phyloP scores from a whole-genome alignment of 2,888 invertebrate species.

The Oithona nana region DNA sequence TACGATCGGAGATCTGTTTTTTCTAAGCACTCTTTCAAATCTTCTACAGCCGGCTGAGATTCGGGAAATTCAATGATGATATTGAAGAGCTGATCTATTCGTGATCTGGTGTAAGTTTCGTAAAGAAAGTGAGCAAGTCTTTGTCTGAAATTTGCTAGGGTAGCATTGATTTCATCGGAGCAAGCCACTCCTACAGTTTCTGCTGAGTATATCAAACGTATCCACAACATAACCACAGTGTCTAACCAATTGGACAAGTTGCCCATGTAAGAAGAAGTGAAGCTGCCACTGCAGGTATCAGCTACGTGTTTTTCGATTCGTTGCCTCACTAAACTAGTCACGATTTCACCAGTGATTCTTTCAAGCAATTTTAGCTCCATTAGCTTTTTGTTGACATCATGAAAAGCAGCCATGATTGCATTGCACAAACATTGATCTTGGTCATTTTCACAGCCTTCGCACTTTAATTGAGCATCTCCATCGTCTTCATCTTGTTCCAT shows the following conservation, averaged over 20 bases:
- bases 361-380: conserved; percentile 57
- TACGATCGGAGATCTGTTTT: conserved; percentile 61
- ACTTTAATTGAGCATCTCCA: background rate
- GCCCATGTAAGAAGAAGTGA: conserved; percentile 60
- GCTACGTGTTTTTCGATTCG: conserved; percentile 67
- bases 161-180: background rate
- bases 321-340: conserved; percentile 61
- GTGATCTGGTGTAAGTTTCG: conserved; percentile 65
- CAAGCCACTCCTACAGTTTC: conserved; percentile 30
- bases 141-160: conserved; percentile 5
- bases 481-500: conserved; percentile 5
- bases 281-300: conserved; percentile 62
- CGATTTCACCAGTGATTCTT: conserved; percentile 59
- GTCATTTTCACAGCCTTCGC: conserved; percentile 7
- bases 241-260: conserved; percentile 66
- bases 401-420: background rate
- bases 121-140: conserved; percentile 63
- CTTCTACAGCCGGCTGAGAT: conserved; percentile 76
- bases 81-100: conserved; percentile 80
- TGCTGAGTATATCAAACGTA: conserved; percentile 56
- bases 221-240: conserved; percentile 64
- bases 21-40: conserved; percentile 62
- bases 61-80: conserved; percentile 94
- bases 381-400: conserved; percentile 33
- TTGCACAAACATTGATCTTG: conserved; percentile 1